Evolutionary conservation across 2,113 vertebrate genomes (phyloP), one percentile per base, ranked within the genome.

Genomic region (Puma concolor): DNA sequence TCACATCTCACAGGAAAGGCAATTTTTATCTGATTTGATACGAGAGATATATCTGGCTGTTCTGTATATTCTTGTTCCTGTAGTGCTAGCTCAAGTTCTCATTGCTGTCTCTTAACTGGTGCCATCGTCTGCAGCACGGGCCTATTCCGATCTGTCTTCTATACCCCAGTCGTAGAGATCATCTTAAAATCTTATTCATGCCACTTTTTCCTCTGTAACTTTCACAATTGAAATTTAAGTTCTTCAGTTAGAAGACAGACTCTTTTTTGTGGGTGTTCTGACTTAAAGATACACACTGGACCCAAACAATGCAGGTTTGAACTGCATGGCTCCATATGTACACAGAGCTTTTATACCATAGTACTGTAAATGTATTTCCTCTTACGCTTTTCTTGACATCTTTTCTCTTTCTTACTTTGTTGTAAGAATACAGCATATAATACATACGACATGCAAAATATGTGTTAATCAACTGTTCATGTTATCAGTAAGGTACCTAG

Each of bases 111-210:
- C 14, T 36, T 3, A 1, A 0, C 57, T 12, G 67, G 41, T 13
- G 14, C 3, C 33, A 1, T 6, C 0, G 54, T 27, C 17, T 17
- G 3, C 10, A 41, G 52, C 44, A 5, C 2, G 17, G 21, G 25
- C 41, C 83, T 21, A 0, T 41, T 41, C 83, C 11, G 0, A 1
- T 16, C 38, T 29, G 14, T 38, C 23, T 17, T 23, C 80, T 66
- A 0, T 13, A 14, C 7, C 19, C 38, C 14, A 15, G 14, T 31
- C 74, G 8, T 2, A 38, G 86, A 60, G 63, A 8, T 19, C 44
- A 9, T 31, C 25, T 38, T 17, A 72, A 80, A 57, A 27, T 27
- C 60, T 5, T 50, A 12, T 5, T 33, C 31, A 66, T 15, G 4
- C 33, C 23, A 13, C 1, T 57, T 57, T 92, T 21, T 63, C 44